phyloP scores from a whole-genome alignment of 2,797 vertebrate species.

The Nyctalus aviator region DNA sequence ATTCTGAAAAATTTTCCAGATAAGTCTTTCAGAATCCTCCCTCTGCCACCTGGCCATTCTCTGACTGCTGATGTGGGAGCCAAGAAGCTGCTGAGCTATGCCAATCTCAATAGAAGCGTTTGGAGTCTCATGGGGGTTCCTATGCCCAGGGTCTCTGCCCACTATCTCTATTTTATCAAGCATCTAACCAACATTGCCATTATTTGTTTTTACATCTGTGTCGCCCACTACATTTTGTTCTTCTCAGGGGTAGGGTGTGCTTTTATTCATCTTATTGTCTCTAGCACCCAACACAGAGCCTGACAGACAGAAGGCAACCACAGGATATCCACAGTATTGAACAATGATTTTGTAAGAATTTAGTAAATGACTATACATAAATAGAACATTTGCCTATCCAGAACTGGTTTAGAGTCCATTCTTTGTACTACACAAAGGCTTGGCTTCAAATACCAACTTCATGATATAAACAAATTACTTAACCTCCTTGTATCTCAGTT shows the following conservation, averaged over 20 bases:
- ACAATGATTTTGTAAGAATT: constrained; percentile 10
- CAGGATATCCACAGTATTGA: background rate
- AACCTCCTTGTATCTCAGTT: background rate
- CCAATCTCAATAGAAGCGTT: background rate
- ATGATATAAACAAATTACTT: background rate
- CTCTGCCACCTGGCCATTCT: background rate
- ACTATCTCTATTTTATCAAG: background rate
- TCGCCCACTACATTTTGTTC: background rate
- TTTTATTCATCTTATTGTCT: background rate
- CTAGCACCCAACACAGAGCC: background rate
- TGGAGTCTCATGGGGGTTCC: background rate
- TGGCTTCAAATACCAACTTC: constrained; percentile 15
- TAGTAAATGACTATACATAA: background rate
- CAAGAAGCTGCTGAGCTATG: background rate
- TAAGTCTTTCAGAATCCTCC: background rate
- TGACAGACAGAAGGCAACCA: background rate
- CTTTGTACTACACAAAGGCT: background rate
- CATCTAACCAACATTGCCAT: background rate
- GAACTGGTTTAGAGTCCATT: background rate
- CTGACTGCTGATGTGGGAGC: background rate
- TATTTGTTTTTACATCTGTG: background rate
- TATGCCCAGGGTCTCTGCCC: background rate
- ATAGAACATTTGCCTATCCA: constrained; percentile 12
- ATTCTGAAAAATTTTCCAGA: constrained; percentile 45
- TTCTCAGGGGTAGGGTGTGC: background rate